Evolutionary conservation across 2,888 invertebrate genomes (phyloP), one percentile per base, ranked within the genome.

Genomic region (Lutraria lutraria): DNA sequence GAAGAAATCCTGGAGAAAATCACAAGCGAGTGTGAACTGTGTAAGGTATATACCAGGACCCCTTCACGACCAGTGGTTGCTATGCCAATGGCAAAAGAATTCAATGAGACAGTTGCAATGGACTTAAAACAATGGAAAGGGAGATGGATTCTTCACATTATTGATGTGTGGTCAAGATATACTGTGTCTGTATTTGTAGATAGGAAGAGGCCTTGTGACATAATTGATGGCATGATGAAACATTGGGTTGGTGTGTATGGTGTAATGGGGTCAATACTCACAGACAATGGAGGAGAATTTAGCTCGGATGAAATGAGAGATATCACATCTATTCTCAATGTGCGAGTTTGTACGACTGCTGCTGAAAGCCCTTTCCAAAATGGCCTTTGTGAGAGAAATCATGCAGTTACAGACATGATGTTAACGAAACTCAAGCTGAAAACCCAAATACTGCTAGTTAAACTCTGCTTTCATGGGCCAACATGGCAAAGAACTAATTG

Each of bases 221-320:
- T 91, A 4, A 92, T 92, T 91, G 87, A 93, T 53, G 80, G 43
- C 31, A n/a, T 92, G 29, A 90, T 92, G 92, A 92, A 56, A 60
- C 0, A 88, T 29, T 93, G 93, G 93, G 60, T 92, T 68, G 91
- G 90, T 0, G 19, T 63, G 8, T 92, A 88, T 91, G 92, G 89
- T 12, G 85, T 92, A 8, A 92, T 92, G 92, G 83, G 86, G 21
- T 31, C 86, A 2, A 16, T 93, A 0, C 34, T 92, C 56, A 85
- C 87, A 16, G 93, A 93, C 85, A 91, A 89, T 82, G 90, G 93
- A 16, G 92, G 90, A 3, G 92, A 92, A 81, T 92, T 93, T 63
- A 88, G 25, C 56, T 87, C 86, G 3, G 92, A 89, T 54, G 92
- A 93, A 63, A 60, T 89, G 60, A 25, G 91, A n/a, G n/a, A n/a